Evolutionary conservation across 2,113 vertebrate genomes (phyloP).

Genomic region (Macaca nemestrina): DNA sequence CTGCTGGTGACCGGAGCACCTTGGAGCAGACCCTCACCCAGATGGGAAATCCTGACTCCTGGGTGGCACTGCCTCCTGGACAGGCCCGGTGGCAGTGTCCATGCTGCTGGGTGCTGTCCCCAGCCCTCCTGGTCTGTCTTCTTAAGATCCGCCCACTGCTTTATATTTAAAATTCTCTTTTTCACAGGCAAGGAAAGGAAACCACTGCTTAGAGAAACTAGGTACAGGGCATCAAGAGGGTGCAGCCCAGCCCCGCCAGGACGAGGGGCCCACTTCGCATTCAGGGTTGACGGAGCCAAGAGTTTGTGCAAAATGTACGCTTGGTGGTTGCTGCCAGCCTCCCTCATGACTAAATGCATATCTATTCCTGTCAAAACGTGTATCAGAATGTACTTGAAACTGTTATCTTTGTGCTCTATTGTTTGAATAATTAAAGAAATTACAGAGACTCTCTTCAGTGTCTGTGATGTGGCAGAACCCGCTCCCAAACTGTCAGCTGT

Average conservation of each 20-base stretch:
- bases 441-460: constrained; percentile 72
- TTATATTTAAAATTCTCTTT: neutral
- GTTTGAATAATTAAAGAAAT: constrained; percentile 80
- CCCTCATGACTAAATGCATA: constrained; percentile 73
- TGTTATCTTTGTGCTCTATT: constrained; percentile 77
- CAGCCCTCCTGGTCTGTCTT: neutral
- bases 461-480: constrained; percentile 56
- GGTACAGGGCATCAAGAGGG: constrained; percentile 26
- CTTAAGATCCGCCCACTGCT: fast-evolving
- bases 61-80: neutral
- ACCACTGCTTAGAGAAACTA: neutral
- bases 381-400: constrained; percentile 79
- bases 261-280: neutral
- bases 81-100: fast-evolving
- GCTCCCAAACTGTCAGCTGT: fast-evolving
- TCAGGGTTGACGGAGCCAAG: constrained; percentile 45
- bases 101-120: fast-evolving
- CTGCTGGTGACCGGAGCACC: neutral
- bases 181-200: neutral
- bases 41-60: fast-evolving
- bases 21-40: neutral
- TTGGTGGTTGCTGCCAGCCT: constrained; percentile 64
- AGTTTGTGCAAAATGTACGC: constrained; percentile 73
- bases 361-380: constrained; percentile 77
- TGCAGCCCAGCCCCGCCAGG: neutral